Percentiles rank a stretch among this genome's conserved stretches.
These are phyloP conservation scores for Hoplias malabaricus DNA, from an alignment of 2,113 vertebrate species.

Conservation along the genomic window DNA sequence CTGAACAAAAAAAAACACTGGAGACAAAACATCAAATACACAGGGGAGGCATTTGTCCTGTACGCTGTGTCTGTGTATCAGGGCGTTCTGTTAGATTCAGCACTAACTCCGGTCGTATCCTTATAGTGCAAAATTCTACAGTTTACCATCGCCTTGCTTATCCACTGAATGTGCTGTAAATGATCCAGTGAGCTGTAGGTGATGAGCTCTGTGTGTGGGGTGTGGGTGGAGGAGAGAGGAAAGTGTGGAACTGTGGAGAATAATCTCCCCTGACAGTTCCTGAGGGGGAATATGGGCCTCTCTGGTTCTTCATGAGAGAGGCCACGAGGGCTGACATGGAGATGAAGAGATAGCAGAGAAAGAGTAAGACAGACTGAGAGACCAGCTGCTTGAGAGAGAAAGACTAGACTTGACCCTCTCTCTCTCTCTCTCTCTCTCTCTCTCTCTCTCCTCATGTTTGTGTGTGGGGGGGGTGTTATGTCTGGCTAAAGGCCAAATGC, in stretches of 20 bases:
- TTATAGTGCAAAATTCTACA: neutral
- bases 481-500: neutral
- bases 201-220: slow-evolving; percentile 3
- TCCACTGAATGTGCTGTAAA: neutral
- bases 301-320: neutral
- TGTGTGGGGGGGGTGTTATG: neutral
- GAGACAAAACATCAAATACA: slow-evolving; percentile 1
- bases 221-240: neutral
- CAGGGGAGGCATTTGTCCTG: neutral
- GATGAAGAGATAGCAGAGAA: slow-evolving; percentile 11
- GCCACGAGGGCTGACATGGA: neutral
- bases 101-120: neutral
- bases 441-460: neutral
- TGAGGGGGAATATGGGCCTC: neutral
- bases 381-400: neutral
- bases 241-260: neutral
- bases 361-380: neutral
- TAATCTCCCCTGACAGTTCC: neutral
- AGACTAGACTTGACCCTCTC: neutral
- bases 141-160: neutral
- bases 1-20: neutral
- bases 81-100: slow-evolving; percentile 8
- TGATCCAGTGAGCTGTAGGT: neutral
- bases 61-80: neutral
- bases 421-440: neutral